These are phyloP conservation scores for Hemaris fuciformis DNA, from an alignment of 2,888 invertebrate species.

Conservation along the genomic window DNA sequence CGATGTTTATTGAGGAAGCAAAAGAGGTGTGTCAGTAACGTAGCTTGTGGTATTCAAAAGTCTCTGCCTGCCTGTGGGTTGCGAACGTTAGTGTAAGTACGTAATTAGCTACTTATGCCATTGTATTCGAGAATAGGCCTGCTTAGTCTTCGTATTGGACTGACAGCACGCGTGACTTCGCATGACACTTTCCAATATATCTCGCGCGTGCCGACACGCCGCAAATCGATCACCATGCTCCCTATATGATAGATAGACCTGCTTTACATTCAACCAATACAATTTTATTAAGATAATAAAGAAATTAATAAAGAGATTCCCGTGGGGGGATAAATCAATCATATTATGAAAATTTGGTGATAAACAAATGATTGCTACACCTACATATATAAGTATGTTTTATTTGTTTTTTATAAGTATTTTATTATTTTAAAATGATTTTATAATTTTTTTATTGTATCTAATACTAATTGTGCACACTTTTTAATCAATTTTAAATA, in stretches of 20 bases:
- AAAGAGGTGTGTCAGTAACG: too few relatives aligned
- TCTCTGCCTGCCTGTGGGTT: too few relatives aligned
- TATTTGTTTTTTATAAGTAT: too few relatives aligned
- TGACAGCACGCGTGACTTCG: conserved; percentile 48
- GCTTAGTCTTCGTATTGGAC: conserved; percentile 14
- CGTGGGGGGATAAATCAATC: background rate
- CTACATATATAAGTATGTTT: background rate
- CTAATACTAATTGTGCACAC: too few relatives aligned
- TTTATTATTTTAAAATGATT: too few relatives aligned
- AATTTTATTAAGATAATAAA: background rate
- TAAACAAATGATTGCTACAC: too few relatives aligned
- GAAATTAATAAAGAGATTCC: background rate
- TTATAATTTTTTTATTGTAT: too few relatives aligned
- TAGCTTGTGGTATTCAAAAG: too few relatives aligned
- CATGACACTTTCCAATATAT: conserved; percentile 48
- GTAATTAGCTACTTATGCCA: conserved; percentile 6
- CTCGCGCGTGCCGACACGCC: conserved; percentile 29
- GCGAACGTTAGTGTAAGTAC: too few relatives aligned
- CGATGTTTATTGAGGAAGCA: too few relatives aligned
- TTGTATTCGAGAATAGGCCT: background rate
- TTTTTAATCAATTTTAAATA: too few relatives aligned
- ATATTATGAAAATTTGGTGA: background rate
- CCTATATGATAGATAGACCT: conserved; percentile 45
- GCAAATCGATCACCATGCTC: conserved; percentile 44
- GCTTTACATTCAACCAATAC: conserved; percentile 42